phyloP scores from a whole-genome alignment of 2,888 invertebrate genomes.

The Corythucha ciliata region DNA sequence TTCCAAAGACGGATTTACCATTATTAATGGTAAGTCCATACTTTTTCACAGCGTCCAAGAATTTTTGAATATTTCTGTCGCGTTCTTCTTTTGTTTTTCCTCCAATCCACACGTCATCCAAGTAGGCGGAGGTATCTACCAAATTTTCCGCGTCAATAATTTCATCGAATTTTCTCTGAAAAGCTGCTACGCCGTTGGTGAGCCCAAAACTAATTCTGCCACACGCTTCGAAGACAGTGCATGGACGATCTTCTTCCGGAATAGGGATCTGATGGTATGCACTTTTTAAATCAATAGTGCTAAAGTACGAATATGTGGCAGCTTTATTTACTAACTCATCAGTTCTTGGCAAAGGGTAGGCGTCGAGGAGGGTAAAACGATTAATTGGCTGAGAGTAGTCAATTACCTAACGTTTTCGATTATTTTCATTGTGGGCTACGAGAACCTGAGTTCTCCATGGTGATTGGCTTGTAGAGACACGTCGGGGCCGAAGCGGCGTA shows the following conservation, averaged over 20 bases:
- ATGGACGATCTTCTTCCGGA: conserved; percentile 8
- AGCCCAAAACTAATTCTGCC: conserved; percentile 8
- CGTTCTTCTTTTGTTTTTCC: conserved; percentile 15
- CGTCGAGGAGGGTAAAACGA: conserved; percentile 8
- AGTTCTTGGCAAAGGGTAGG: conserved; percentile 12
- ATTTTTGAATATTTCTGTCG: conserved; percentile 5
- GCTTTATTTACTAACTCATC: conserved; percentile 2
- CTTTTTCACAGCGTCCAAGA: conserved; percentile 6
- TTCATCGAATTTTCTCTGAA: conserved; percentile 9
- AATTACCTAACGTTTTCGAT: conserved; percentile 11
- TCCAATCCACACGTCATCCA: conserved; percentile 19
- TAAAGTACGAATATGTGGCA: conserved; percentile 4
- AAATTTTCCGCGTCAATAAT: conserved; percentile 10
- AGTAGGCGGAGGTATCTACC: conserved; percentile 1
- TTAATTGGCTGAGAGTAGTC: conserved; percentile 16
- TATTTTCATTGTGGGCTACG: conserved; percentile 7
- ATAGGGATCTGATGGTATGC: conserved; percentile 18
- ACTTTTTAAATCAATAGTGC: conserved; percentile 3
- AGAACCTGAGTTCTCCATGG: conserved; percentile 17
- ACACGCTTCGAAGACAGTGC: conserved; percentile 15
- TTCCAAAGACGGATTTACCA: conserved; percentile 15
- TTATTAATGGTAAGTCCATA: conserved; percentile 16
- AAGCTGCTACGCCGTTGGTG: conserved; percentile 12
- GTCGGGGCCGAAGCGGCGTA: no score
- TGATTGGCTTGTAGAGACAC: no score